Conservation (phyloP, 2,113 vertebrate species). For the Ictalurus furcatus region DNA sequence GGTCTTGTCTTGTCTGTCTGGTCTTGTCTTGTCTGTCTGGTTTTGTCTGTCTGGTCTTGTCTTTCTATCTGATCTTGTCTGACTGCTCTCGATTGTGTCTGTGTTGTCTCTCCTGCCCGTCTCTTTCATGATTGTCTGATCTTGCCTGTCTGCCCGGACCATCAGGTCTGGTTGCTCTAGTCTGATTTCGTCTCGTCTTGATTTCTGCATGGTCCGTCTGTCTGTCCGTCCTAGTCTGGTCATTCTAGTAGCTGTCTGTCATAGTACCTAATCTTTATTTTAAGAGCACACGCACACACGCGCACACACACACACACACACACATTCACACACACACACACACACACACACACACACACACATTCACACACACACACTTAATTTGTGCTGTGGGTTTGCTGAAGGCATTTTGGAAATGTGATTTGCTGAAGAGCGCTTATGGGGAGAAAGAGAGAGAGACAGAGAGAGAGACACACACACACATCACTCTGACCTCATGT, state of each 20-base stretch:
- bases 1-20: background rate
- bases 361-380: slow-evolving; percentile 13
- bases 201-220: background rate
- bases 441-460: slow-evolving; percentile 55
- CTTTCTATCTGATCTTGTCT: background rate
- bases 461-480: background rate
- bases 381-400: slow-evolving; percentile 57
- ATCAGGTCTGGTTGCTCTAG: background rate
- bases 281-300: background rate
- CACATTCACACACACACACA: slow-evolving; percentile 7
- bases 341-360: background rate
- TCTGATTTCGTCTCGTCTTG: background rate
- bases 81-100: background rate
- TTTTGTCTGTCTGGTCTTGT: background rate
- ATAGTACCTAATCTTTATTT: background rate
- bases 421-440: slow-evolving; percentile 58
- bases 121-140: background rate
- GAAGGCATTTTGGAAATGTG: slow-evolving; percentile 60
- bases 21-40: background rate
- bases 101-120: background rate
- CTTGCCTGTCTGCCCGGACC: background rate
- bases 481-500: background rate
- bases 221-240: background rate
- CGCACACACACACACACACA: background rate
- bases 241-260: background rate